These are phyloP conservation scores for Papilio elwesi DNA, from an alignment of 2,888 invertebrate genomes.

Conservation along the genomic window DNA sequence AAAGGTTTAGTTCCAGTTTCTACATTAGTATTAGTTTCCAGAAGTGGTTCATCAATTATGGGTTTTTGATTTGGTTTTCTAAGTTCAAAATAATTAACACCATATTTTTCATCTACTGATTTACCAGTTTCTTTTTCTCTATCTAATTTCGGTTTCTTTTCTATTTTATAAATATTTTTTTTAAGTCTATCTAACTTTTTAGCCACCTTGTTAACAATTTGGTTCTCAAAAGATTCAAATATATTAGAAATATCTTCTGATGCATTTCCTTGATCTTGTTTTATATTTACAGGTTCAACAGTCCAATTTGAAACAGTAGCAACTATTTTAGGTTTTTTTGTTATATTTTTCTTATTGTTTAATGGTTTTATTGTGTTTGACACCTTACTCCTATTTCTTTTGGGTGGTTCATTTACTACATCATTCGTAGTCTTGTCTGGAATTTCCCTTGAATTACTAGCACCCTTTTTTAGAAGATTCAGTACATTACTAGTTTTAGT, in stretches of 20 bases:
- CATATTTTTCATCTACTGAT: conserved; percentile 49
- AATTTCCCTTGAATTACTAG: conserved; percentile 56
- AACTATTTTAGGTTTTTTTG: conserved; percentile 49
- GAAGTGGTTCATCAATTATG: conserved; percentile 86
- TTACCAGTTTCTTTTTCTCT: conserved; percentile 43
- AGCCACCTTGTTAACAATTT: conserved; percentile 64
- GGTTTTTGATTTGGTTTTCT: conserved; percentile 80
- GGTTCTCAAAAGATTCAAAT: conserved; percentile 68
- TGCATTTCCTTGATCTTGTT: conserved; percentile 44
- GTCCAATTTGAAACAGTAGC: conserved; percentile 77
- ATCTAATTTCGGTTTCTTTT: conserved; percentile 51
- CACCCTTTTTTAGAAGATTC: conserved; percentile 55
- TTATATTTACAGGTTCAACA: conserved; percentile 77
- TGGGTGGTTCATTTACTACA: conserved; percentile 41
- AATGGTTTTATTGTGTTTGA: conserved; percentile 39
- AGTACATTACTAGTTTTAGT: conserved; percentile 48
- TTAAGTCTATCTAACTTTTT: conserved; percentile 63
- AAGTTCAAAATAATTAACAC: conserved; percentile 82
- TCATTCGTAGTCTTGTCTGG: no score
- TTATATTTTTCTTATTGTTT: conserved; percentile 43
- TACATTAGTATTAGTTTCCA: conserved; percentile 67
- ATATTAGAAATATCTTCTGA: conserved; percentile 67
- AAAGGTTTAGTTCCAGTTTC: conserved; percentile 43
- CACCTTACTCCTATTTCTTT: conserved; percentile 37
- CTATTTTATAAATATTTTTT: conserved; percentile 59